Evolutionary conservation across 2,797 vertebrate species (phyloP).

Genomic region (Galagoides demidoff): DNA sequence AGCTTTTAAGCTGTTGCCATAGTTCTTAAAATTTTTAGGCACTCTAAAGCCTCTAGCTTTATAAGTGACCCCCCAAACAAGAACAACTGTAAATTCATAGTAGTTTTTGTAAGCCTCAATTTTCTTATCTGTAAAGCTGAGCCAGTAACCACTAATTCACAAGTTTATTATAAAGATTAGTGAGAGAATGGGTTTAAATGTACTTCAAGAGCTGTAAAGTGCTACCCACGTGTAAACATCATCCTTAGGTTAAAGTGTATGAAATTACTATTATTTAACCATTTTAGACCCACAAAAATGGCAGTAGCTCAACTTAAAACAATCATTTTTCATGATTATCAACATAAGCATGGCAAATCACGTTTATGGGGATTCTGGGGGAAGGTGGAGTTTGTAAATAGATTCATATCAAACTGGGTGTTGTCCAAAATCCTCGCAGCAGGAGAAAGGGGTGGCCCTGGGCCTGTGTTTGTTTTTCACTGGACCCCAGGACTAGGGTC

Average conservation of each 20-base stretch:
- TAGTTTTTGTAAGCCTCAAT: conserved; percentile 69
- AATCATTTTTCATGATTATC: neutral
- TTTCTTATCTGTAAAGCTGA: neutral
- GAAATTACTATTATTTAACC: neutral
- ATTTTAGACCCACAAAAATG: neutral
- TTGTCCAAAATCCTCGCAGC: neutral
- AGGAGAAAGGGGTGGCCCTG: neutral
- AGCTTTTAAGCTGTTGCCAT: neutral
- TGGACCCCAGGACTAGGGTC: neutral
- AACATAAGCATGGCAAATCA: neutral
- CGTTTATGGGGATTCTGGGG: neutral
- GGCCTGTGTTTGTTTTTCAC: neutral
- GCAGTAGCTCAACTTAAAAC: neutral
- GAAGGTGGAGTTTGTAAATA: neutral
- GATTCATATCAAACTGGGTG: neutral
- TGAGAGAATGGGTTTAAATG: neutral
- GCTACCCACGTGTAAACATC: neutral
- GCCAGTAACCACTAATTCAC: neutral
- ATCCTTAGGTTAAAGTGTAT: neutral
- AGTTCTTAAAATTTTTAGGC: neutral
- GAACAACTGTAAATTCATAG: conserved; percentile 49
- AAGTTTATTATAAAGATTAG: neutral
- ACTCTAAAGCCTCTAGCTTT: conserved; percentile 65
- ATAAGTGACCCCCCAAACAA: conserved; percentile 62
- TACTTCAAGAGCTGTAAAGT: neutral